Evolutionary conservation across 2,797 vertebrate species (phyloP).

Genomic region (Cyprinodon diabolis): DNA sequence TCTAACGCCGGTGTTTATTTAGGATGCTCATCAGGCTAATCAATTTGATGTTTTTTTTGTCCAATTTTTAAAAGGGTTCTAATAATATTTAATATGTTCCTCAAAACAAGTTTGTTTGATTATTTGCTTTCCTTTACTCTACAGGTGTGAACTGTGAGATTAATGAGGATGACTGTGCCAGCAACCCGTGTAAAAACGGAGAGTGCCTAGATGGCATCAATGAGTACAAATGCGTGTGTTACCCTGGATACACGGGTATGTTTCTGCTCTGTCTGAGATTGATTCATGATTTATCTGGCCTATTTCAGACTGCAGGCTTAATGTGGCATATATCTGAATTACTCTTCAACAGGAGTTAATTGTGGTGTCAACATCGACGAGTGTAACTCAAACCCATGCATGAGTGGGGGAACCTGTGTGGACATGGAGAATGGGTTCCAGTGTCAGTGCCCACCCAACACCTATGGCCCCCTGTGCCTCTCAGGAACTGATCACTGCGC

Average conservation of each 20-base stretch:
- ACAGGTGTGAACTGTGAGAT: slow-evolving; percentile 92
- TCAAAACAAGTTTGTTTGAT: not conserved
- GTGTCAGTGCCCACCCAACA: slow-evolving; percentile 87
- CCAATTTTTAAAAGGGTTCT: not conserved
- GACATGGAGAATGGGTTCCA: slow-evolving; percentile 87
- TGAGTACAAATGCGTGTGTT: slow-evolving; percentile 89
- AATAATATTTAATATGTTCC: not conserved
- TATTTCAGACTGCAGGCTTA: not conserved
- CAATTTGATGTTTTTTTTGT: not conserved
- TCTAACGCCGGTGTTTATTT: not conserved
- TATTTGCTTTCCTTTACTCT: slow-evolving; percentile 1
- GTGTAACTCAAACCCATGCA: slow-evolving; percentile 89
- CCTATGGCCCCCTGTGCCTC: slow-evolving; percentile 88
- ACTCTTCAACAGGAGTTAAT: slow-evolving; percentile 77
- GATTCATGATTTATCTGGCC: not conserved
- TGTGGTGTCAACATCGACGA: slow-evolving; percentile 90
- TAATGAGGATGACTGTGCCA: slow-evolving; percentile 92
- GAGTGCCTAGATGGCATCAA: slow-evolving; percentile 91
- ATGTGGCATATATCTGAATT: slow-evolving; percentile 10
- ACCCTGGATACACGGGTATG: slow-evolving; percentile 91
- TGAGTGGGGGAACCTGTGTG: slow-evolving; percentile 88
- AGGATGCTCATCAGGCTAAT: not conserved
- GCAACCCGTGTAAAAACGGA: slow-evolving; percentile 88
- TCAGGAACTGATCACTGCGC: slow-evolving; percentile 88
- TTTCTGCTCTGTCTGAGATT: not conserved